A percentile compares a stretch with the other conserved stretches of the same genome.
Evolutionary conservation across 2,113 vertebrate species (phyloP).

Genomic region (Cyrtonyx montezumae): DNA sequence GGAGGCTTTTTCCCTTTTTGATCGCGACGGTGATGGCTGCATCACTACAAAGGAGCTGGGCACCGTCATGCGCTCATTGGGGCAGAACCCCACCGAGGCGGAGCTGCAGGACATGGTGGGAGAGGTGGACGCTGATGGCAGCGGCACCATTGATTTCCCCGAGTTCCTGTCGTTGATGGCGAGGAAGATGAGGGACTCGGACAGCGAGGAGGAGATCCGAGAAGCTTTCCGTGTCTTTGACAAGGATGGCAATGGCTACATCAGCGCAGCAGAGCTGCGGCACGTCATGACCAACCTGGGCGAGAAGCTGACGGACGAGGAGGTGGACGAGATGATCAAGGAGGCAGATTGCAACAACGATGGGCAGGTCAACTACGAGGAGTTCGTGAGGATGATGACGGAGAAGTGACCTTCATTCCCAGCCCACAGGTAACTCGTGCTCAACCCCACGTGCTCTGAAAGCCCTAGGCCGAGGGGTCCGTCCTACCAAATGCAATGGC

Average conservation of each 20-base stretch:
- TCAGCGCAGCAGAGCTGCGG: constrained; percentile 56
- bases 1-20: constrained; percentile 90
- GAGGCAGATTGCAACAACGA: constrained; percentile 58
- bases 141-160: constrained; percentile 70
- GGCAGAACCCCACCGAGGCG: constrained; percentile 88
- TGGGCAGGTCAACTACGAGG: constrained; percentile 64
- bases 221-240: constrained; percentile 80
- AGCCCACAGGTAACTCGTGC: rapidly evolving
- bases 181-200: constrained; percentile 64
- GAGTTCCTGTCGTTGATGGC: constrained; percentile 78
- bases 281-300: constrained; percentile 71
- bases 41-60: constrained; percentile 88
- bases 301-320: constrained; percentile 61
- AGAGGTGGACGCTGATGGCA: constrained; percentile 85
- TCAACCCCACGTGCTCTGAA: rapidly evolving
- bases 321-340: constrained; percentile 62
- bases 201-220: constrained; percentile 77
- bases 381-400: constrained; percentile 65
- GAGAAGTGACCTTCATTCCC: constrained; percentile 38
- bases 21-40: constrained; percentile 87
- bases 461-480: not conserved
- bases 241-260: constrained; percentile 57
- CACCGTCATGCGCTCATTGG: constrained; percentile 89
- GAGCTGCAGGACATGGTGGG: constrained; percentile 87
- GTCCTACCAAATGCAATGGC: rapidly evolving